Evolutionary conservation across 1,140 invertebrate species (phyloP).

Genomic region (Mactra quadrangularis): DNA sequence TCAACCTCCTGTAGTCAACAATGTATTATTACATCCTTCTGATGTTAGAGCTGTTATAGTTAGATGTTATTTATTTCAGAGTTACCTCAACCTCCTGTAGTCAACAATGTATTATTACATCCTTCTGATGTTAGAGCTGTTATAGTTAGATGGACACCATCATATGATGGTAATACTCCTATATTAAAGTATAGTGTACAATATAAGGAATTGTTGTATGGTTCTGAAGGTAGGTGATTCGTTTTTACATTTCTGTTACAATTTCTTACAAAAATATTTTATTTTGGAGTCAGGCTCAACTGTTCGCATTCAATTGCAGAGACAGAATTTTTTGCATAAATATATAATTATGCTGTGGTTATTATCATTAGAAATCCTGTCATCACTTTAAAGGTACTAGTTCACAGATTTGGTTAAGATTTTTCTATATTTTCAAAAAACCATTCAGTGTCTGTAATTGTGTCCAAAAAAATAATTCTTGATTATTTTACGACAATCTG

Average conservation of each 20-base stretch:
- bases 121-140: slow-evolving; percentile 85
- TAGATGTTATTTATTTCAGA: slow-evolving; percentile 90
- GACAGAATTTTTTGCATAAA: no score
- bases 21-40: slow-evolving; percentile 87
- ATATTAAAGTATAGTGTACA: slow-evolving; percentile 97
- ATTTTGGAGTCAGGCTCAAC: slow-evolving; percentile 59
- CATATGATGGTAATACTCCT: slow-evolving; percentile 98
- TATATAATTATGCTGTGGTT: no score
- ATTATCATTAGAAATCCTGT: no score
- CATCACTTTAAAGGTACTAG: no score
- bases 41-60: slow-evolving; percentile 90
- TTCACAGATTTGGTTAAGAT: no score
- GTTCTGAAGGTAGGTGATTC: slow-evolving; percentile 41
- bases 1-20: slow-evolving; percentile 94
- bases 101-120: slow-evolving; percentile 89
- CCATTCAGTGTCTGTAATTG: no score
- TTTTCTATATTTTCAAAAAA: no score
- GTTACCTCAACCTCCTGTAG: slow-evolving; percentile 95
- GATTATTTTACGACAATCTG: no score
- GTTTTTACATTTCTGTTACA: background rate
- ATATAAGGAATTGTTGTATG: slow-evolving; percentile 83
- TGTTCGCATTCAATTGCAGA: slow-evolving; percentile 42
- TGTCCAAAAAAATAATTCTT: no score
- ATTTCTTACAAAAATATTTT: background rate
- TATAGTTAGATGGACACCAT: slow-evolving; percentile 96